Base-by-base conservation (phyloP, 2,888 invertebrate species). In the Xestia xanthographa region DNA sequence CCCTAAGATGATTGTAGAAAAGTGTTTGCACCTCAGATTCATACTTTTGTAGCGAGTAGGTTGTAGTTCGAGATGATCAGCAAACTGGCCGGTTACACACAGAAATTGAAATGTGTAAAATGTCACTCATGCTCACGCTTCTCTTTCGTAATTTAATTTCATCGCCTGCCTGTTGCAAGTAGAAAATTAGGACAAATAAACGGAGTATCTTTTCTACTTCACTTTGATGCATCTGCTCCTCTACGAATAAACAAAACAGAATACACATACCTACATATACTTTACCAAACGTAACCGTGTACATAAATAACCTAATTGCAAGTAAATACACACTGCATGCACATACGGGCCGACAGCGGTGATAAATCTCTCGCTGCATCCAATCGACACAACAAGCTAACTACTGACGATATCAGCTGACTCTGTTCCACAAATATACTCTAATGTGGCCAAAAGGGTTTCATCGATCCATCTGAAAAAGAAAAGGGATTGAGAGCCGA, bases 301-400 rank as follows among this genome's bases (percentile, higher is more conserved):
- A 53, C 26, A 38, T 60, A 66, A 62, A 62, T 71, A 79, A 45
- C 58, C 66, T 5, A 38, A 73, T 50, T 80, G 65, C 41, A 73
- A 43, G 74, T 80, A 78, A 73, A 78, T 45, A 66, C 72, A 68
- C 71, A 43, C 11, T 34, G 56, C 34, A 43, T 50, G 17, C 29
- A 58, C 78, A 26, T 3, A 8, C 79, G 17, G 5, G 26, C 43
- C 14, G 53, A 34, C 72, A 75, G 53, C 41, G 14, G 48, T 5
- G 14, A 79, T 79, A 79, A 75, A 79, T 79, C 75, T 26, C 3
- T 41, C 17, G 34, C 34, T 81, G 67, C 75, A 79, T 75, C 50
- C 38, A 53, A 56, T 81, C 75, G 41, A 67, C 62, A 48, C 67
- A 58, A 34, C 56, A n/a, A 72, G 53, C 72, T 75, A 56, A 48